Evolutionary conservation across 2,888 invertebrate genomes (phyloP), one percentile per base, ranked within the genome.

Genomic region (Megaustenia siamemsis): DNA sequence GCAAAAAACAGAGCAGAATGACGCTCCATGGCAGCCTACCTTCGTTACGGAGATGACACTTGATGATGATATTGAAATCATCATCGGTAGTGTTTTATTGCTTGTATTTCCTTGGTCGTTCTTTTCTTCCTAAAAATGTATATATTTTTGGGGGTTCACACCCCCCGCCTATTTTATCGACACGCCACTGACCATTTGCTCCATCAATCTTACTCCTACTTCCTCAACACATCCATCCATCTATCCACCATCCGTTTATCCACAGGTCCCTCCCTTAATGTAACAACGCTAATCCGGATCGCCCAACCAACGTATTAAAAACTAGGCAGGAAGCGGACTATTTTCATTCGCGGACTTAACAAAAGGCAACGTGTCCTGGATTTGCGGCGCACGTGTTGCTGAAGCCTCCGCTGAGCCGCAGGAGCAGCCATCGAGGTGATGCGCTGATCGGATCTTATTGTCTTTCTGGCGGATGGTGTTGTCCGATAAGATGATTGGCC

Each of bases 401-500:
- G 73, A 45, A 5, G 45, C 40, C 18, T 28, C 49, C n/a, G 73
- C 73, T 73, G n/a, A 45, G 43, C 40, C 3, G 73, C 69, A 28
- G 71, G 43, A 49, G 32, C 15, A 12, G 3, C 28, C 18, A 49
- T 45, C 45, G 40, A 69, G 12, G 69, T 40, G 69, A 69, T 18
- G 69, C 24, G 40, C 38, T 69, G 69, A 69, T 69, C 38, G 40
- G 40, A n/a, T 40, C 69, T 69, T 40, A 40, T 69, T 69, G 68
- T 68, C 24, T 69, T 68, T 38, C 24, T 8, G 24, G 40, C 40
- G 38, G 69, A 69, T 38, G 69, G 38, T 40, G 38, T 40, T 40
- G 69, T 24, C 40, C 24, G 40, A 69, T 69, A 69, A 40, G 40
- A 69, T 69, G 38, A 69, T 40, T 69, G 68, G 69, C 69, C 24